A percentile compares a stretch with the other conserved stretches of the same genome.
These are phyloP conservation scores for Tigriopus japonicus DNA, from an alignment of 1,140 invertebrate species.

Conservation along the genomic window DNA sequence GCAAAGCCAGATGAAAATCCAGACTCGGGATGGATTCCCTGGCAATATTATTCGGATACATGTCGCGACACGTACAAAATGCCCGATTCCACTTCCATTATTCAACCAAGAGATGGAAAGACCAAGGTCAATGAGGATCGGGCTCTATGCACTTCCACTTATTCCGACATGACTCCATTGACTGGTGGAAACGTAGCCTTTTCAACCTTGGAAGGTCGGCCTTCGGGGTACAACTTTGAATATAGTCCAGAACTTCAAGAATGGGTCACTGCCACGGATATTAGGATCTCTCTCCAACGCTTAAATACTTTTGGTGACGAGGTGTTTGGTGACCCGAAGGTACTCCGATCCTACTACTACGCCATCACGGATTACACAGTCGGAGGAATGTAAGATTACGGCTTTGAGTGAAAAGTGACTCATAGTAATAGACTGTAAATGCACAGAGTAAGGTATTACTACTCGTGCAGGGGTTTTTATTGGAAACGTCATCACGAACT, in stretches of 20 bases:
- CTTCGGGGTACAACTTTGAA: constrained; percentile 77
- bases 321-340: constrained; percentile 76
- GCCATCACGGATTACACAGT: constrained; percentile 90
- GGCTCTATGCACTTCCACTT: constrained; percentile 85
- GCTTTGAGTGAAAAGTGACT: too few relatives aligned
- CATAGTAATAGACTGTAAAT: too few relatives aligned
- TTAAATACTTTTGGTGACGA: constrained; percentile 97
- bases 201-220: constrained; percentile 81
- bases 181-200: constrained; percentile 89
- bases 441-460: too few relatives aligned
- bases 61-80: not conserved
- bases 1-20: constrained; percentile 23
- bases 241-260: constrained; percentile 70
- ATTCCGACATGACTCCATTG: constrained; percentile 88
- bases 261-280: constrained; percentile 91
- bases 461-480: not conserved
- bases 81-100: constrained; percentile 13
- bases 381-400: constrained; percentile 61
- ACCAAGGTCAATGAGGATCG: constrained; percentile 48
- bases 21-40: constrained; percentile 76
- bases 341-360: constrained; percentile 91
- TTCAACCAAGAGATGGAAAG: constrained; percentile 13
- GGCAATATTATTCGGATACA: constrained; percentile 74
- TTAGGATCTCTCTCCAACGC: constrained; percentile 68
- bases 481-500: not conserved